These are phyloP conservation scores for Trichechus manatus DNA, from an alignment of 2,113 vertebrate species.

Conservation along the genomic window DNA sequence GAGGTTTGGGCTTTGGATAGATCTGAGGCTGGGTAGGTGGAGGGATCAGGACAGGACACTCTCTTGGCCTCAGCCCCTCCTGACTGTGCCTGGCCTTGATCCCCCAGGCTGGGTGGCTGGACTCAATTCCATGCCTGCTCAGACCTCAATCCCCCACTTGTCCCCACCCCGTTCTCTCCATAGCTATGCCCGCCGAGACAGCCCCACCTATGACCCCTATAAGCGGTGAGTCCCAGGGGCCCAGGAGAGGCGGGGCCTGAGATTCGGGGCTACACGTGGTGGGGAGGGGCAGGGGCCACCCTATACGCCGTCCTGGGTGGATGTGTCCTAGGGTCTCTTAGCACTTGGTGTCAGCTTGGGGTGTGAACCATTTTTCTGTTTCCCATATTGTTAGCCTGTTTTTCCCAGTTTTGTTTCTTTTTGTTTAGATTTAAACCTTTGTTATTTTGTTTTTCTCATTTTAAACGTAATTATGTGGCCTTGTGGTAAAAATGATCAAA, in stretches of 20 bases:
- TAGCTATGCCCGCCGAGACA: slow-evolving; percentile 97
- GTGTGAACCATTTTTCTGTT: neutral
- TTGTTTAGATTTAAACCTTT: neutral
- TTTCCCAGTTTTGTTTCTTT: neutral
- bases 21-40: fast-evolving
- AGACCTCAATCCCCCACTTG: fast-evolving
- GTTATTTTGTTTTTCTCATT: neutral
- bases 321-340: neutral
- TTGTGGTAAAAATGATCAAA: neutral
- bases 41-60: neutral
- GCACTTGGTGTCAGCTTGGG: neutral
- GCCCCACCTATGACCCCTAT: slow-evolving; percentile 97
- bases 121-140: fast-evolving
- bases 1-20: neutral
- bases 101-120: neutral
- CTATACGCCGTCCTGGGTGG: too few species aligned
- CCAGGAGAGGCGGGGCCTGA: neutral
- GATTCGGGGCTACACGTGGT: neutral
- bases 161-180: fast-evolving
- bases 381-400: neutral
- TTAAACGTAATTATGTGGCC: neutral
- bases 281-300: fast-evolving
- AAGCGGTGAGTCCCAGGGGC: slow-evolving; percentile 90
- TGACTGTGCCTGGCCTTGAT: neutral
- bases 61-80: neutral